phyloP scores from a whole-genome alignment of 2,113 vertebrate species.

The Psilopogon haemacephalus region DNA sequence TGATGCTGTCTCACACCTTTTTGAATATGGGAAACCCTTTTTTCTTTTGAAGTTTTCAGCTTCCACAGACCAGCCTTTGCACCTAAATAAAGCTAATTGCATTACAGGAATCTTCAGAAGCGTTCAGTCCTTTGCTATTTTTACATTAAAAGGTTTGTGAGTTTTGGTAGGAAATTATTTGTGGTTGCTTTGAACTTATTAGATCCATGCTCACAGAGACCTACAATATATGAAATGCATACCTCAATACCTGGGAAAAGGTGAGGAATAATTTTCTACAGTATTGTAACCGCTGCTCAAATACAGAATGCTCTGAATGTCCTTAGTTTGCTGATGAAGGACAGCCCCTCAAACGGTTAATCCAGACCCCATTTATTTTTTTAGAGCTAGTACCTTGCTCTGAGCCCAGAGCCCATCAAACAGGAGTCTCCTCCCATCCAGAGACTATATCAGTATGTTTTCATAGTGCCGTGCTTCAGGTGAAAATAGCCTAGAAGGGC shows the following conservation, averaged over 20 bases:
- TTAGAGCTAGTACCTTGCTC: neutral
- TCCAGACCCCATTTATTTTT: neutral
- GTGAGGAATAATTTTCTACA: neutral
- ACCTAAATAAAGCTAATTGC: neutral
- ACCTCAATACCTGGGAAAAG: neutral
- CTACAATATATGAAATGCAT: neutral
- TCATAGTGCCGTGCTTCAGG: neutral
- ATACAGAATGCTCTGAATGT: neutral
- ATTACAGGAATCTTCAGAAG: neutral
- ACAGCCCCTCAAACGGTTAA: neutral
- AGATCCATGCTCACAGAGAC: neutral
- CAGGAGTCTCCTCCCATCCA: neutral
- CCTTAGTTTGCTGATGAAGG: neutral
- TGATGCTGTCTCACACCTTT: neutral
- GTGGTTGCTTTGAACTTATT: neutral
- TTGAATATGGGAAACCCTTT: neutral
- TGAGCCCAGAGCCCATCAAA: neutral
- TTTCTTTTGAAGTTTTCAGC: neutral
- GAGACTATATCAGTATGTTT: neutral
- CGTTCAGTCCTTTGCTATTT: neutral
- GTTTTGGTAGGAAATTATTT: neutral
- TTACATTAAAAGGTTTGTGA: neutral
- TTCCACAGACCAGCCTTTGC: neutral
- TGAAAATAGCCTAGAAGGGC: neutral
- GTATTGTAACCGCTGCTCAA: neutral